Conservation (phyloP, 37 sponge, comb jelly and placozoan species). For the Haliclona indistincta region DNA sequence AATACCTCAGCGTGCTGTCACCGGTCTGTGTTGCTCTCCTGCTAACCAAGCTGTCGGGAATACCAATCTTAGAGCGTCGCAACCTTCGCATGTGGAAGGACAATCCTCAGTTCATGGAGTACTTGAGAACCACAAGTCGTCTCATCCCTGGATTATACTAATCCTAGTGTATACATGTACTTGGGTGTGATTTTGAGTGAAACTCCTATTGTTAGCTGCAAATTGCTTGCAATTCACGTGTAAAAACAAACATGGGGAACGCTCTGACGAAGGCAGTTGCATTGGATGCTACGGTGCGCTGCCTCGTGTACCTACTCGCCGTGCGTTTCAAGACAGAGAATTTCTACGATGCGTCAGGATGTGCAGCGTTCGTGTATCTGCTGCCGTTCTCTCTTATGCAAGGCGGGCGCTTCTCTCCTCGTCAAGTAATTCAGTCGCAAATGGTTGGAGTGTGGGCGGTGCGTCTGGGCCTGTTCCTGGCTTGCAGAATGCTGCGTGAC, state of each 20-base stretch:
- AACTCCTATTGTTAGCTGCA: too few relatives aligned
- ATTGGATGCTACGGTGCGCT: conserved; percentile 59
- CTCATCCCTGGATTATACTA: conserved; percentile 87
- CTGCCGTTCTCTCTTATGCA: conserved; percentile 55
- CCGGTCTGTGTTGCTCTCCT: conserved; percentile 73
- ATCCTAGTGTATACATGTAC: too few relatives aligned
- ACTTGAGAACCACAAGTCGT: conserved; percentile 56
- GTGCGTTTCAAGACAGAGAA: conserved; percentile 80
- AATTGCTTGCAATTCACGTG: too few relatives aligned
- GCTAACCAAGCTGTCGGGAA: conserved; percentile 78
- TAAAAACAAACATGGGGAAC: conserved; percentile 84
- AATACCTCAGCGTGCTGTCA: conserved; percentile 62
- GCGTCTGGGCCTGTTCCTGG: conserved; percentile 85
- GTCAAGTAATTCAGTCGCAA: conserved; percentile 77
- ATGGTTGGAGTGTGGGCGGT: conserved; percentile 77
- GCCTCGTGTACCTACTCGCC: conserved; percentile 64
- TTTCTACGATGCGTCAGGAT: conserved; percentile 87
- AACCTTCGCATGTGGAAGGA: conserved; percentile 74
- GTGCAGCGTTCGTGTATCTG: conserved; percentile 68
- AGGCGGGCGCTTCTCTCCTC: conserved; percentile 53
- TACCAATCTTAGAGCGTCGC: conserved; percentile 80
- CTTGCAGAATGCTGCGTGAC: conserved; percentile 60
- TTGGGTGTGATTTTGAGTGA: too few relatives aligned
- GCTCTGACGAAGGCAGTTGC: conserved; percentile 44
- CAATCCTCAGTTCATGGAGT: conserved; percentile 61